Conservation (phyloP, 2,797 vertebrate species). For the Hydrolagus colliei region DNA sequence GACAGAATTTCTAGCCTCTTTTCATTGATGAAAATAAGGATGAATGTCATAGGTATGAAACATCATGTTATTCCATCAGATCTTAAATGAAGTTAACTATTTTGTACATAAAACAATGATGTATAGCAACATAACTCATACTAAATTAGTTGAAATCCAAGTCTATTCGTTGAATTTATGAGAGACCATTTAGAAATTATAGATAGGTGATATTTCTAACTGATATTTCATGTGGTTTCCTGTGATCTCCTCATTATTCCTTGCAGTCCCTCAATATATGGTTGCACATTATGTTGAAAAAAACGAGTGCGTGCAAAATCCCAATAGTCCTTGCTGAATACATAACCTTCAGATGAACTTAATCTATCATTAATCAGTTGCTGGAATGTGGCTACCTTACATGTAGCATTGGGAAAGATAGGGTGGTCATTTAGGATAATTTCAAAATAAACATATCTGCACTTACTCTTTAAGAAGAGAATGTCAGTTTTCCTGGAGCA, state of each 20-base stretch:
- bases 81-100: background rate
- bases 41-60: background rate
- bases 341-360: slow-evolving; percentile 72
- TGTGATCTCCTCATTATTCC: background rate
- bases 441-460: slow-evolving; percentile 65
- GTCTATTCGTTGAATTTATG: background rate
- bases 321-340: slow-evolving; percentile 41
- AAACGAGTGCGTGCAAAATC: slow-evolving; percentile 34
- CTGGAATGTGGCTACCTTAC: slow-evolving; percentile 49
- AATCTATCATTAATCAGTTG: slow-evolving; percentile 55
- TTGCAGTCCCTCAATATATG: background rate
- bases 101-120: background rate
- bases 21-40: background rate
- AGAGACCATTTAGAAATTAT: slow-evolving; percentile 6
- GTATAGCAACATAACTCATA: background rate
- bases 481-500: slow-evolving; percentile 53
- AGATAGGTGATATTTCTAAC: background rate
- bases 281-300: background rate
- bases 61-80: background rate
- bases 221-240: background rate
- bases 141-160: background rate
- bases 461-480: slow-evolving; percentile 48
- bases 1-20: too few relatives aligned
- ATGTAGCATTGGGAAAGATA: slow-evolving; percentile 54
- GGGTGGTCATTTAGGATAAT: slow-evolving; percentile 54